Conservation (phyloP, 2,797 vertebrate species). For the Gadopsis marmoratus region DNA sequence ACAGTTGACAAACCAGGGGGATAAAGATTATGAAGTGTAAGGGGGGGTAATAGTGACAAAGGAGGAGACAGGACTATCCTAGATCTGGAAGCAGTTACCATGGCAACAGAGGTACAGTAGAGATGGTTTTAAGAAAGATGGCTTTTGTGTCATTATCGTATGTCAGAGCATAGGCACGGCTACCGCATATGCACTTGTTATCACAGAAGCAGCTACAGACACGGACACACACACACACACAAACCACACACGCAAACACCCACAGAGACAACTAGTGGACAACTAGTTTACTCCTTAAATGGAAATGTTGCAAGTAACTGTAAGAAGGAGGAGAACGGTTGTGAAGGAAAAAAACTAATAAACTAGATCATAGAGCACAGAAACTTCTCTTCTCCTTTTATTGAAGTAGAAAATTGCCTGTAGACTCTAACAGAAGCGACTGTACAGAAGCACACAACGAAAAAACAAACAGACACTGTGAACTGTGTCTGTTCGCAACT, state of each 20-base stretch:
- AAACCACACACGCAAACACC: conserved; percentile 1
- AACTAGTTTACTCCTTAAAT: conserved; percentile 25
- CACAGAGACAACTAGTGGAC: background rate
- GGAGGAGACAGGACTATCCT: conserved; percentile 56
- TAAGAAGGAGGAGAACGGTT: background rate
- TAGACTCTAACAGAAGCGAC: background rate
- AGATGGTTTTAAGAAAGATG: conserved; percentile 58
- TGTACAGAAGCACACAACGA: background rate
- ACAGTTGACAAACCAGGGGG: conserved; percentile 40
- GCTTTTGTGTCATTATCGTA: conserved; percentile 35
- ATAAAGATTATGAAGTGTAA: conserved; percentile 39
- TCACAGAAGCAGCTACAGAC: conserved; percentile 22
- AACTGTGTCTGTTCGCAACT: background rate
- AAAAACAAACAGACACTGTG: background rate
- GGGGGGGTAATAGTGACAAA: conserved; percentile 44
- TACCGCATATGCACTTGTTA: conserved; percentile 15
- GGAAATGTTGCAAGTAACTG: conserved; percentile 37
- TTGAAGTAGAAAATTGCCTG: background rate
- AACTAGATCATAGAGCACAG: conserved; percentile 29
- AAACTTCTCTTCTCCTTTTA: conserved; percentile 23
- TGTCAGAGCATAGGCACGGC: conserved; percentile 39
- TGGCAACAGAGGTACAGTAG: conserved; percentile 76
- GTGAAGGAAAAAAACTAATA: background rate
- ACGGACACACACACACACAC: conserved; percentile 6
- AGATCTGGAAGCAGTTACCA: conserved; percentile 74